Conservation (phyloP, 1,140 invertebrate species). For the Tetramorium simillimum region DNA sequence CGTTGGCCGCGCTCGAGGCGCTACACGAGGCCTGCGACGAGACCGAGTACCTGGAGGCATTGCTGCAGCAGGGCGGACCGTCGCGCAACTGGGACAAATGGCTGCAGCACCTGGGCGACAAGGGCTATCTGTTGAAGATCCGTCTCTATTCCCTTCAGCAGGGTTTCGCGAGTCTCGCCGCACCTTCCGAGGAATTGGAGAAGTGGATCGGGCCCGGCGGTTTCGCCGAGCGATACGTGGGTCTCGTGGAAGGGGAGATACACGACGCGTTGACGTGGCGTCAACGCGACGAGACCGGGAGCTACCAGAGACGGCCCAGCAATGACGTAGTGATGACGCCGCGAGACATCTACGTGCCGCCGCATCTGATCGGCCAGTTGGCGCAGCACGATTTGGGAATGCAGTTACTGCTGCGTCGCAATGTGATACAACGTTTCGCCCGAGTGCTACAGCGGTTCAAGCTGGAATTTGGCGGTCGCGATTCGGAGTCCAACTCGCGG, state of each 20-base stretch:
- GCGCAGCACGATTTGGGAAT: slow-evolving; percentile 92
- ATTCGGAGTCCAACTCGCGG: slow-evolving; percentile 66
- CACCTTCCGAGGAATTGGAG: slow-evolving; percentile 81
- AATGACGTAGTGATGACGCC: slow-evolving; percentile 78
- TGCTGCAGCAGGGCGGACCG: slow-evolving; percentile 84
- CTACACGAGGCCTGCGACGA: slow-evolving; percentile 97
- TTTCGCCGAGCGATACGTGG: slow-evolving; percentile 90
- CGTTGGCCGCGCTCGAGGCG: slow-evolving; percentile 91
- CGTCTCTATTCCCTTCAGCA: slow-evolving; percentile 92
- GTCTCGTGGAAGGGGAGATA: slow-evolving; percentile 94
- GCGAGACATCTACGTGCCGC: slow-evolving; percentile 90
- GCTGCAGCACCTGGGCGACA: slow-evolving; percentile 92
- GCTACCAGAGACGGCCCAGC: slow-evolving; percentile 88
- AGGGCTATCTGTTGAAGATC: slow-evolving; percentile 92
- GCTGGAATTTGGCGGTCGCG: slow-evolving; percentile 74
- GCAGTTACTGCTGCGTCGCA: slow-evolving; percentile 86
- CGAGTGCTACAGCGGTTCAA: slow-evolving; percentile 80
- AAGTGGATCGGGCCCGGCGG: slow-evolving; percentile 82
- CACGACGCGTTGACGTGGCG: slow-evolving; percentile 95
- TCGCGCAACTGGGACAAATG: slow-evolving; percentile 77
- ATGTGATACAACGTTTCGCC: slow-evolving; percentile 81
- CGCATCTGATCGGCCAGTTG: slow-evolving; percentile 96
- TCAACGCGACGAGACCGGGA: slow-evolving; percentile 92
- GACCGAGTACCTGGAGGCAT: slow-evolving; percentile 92
- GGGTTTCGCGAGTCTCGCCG: slow-evolving; percentile 87